phyloP scores from a whole-genome alignment of 2,888 invertebrate genomes.

The Archips xylosteana region DNA sequence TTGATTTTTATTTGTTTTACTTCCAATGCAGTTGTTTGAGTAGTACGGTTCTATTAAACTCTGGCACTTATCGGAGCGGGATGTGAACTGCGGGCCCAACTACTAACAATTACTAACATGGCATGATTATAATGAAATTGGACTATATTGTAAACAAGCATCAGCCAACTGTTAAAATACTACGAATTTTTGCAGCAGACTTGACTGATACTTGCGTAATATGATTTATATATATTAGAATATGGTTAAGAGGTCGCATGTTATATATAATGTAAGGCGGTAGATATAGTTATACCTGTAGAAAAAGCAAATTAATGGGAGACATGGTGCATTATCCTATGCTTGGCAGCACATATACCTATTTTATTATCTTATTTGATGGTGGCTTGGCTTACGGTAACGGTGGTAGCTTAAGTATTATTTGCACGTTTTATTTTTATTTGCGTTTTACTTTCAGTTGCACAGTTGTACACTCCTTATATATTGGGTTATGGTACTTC shows the following conservation, averaged over 20 bases:
- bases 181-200: not conserved
- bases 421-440: constrained; percentile 82
- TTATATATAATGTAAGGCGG: constrained; percentile 59
- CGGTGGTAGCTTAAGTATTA: constrained; percentile 72
- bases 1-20: constrained; percentile 73
- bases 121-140: constrained; percentile 25
- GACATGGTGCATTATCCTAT: constrained; percentile 84
- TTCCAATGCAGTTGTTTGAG: constrained; percentile 40
- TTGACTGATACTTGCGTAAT: constrained; percentile 2
- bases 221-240: not conserved
- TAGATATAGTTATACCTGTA: constrained; percentile 63
- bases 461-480: constrained; percentile 85
- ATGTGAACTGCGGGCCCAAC: not conserved
- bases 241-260: constrained; percentile 42
- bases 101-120: constrained; percentile 39
- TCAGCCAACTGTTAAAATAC: not conserved
- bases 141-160: constrained; percentile 8
- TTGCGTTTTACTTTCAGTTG: constrained; percentile 84
- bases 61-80: constrained; percentile 18
- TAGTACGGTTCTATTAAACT: constrained; percentile 24
- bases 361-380: constrained; percentile 47
- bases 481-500: constrained; percentile 82
- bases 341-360: constrained; percentile 70
- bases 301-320: constrained; percentile 80
- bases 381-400: constrained; percentile 75